phyloP scores from a whole-genome alignment of 2,888 invertebrate species.

The Platycheirus rosarum region DNA sequence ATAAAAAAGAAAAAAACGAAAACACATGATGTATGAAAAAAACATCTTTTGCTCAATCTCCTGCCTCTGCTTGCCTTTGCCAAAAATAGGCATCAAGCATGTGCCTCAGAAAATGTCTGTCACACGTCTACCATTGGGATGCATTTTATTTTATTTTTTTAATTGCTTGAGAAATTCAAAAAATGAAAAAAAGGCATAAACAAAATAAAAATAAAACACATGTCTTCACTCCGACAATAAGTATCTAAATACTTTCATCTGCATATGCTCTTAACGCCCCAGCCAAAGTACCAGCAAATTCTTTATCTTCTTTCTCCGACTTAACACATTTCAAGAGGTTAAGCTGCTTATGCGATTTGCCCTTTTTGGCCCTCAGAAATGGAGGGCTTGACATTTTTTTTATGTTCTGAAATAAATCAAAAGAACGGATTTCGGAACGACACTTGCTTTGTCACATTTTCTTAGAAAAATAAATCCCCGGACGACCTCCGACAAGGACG shows the following conservation, averaged over 20 bases:
- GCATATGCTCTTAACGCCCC: conserved; percentile 36
- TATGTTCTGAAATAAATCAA: conserved; percentile 60
- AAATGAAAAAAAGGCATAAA: not conserved
- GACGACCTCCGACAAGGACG: conserved; percentile 51
- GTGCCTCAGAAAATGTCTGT: conserved; percentile 62
- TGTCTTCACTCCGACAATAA: conserved; percentile 49
- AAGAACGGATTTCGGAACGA: conserved; percentile 46
- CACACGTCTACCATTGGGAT: conserved; percentile 40
- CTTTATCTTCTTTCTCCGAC: conserved; percentile 41
- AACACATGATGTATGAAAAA: not conserved
- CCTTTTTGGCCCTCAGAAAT: conserved; percentile 20
- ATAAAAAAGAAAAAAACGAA: not conserved
- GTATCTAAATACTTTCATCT: conserved; percentile 22
- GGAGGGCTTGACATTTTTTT: conserved; percentile 31
- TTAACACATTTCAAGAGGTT: conserved; percentile 72
- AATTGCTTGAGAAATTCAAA: conserved; percentile 4
- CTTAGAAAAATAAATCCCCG: conserved; percentile 38
- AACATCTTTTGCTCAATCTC: conserved; percentile 42
- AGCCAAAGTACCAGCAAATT: not conserved
- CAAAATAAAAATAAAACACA: conserved; percentile 47
- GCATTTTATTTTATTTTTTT: not conserved
- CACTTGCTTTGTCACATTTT: conserved; percentile 60
- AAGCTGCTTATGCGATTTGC: conserved; percentile 59
- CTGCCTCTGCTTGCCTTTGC: not conserved
- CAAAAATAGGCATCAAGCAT: conserved; percentile 64